Conservation (phyloP, 2,113 vertebrate genomes). For the Hydrolagus affinis region DNA sequence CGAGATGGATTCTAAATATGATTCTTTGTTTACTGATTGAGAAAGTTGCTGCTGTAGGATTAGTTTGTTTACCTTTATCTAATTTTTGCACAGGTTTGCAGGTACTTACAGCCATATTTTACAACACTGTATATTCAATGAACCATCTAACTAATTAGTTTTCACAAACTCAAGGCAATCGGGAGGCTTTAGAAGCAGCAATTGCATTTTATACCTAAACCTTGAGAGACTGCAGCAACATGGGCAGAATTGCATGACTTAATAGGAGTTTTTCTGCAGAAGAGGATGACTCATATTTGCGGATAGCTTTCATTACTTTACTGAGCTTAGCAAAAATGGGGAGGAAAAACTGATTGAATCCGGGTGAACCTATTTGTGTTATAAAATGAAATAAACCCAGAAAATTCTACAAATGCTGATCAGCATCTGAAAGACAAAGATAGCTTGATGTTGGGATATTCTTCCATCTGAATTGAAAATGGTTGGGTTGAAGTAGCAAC, state of each 20-base stretch:
- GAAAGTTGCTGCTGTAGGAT: background rate
- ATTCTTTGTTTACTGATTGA: background rate
- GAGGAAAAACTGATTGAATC: background rate
- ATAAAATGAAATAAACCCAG: background rate
- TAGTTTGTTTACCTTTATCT: background rate
- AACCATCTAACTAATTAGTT: background rate
- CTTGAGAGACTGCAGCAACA: constrained; percentile 40
- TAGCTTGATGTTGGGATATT: too few species aligned
- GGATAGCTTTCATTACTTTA: constrained; percentile 43
- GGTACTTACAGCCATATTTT: background rate
- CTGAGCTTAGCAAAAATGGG: background rate
- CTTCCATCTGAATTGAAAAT: too few species aligned
- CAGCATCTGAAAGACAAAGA: background rate
- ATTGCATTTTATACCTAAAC: background rate
- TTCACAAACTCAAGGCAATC: background rate
- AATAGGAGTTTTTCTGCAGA: constrained; percentile 43
- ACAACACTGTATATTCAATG: too few species aligned
- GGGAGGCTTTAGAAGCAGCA: background rate
- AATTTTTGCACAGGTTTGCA: background rate
- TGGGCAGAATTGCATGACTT: constrained; percentile 39
- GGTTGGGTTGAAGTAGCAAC: too few species aligned
- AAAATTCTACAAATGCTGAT: background rate
- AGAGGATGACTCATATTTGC: constrained; percentile 58
- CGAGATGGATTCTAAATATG: background rate
- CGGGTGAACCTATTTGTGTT: background rate